These are phyloP conservation scores for Ficedula albicollis DNA, from an alignment of 2,797 vertebrate genomes.

Conservation along the genomic window DNA sequence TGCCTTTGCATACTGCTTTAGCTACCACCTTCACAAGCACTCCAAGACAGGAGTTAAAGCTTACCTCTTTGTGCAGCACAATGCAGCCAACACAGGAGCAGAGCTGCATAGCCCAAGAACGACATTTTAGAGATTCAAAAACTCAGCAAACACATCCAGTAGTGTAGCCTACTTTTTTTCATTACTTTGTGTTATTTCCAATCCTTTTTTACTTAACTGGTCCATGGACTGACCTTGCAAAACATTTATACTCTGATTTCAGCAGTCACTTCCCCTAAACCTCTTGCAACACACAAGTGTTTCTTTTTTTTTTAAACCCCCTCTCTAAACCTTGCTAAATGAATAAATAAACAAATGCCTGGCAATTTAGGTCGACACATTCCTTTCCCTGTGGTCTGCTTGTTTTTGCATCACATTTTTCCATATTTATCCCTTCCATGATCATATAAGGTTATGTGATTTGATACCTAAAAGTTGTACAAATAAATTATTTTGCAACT, in stretches of 20 bases:
- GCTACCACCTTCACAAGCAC: not conserved
- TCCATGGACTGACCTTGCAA: conserved; percentile 28
- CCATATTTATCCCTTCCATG: not conserved
- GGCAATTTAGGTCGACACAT: not conserved
- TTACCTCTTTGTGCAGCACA: conserved; percentile 61
- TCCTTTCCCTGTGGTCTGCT: not conserved
- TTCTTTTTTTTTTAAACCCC: not conserved
- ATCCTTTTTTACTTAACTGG: not conserved
- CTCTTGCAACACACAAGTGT: conserved; percentile 60
- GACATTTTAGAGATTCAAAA: conserved; percentile 21
- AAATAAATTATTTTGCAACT: not conserved
- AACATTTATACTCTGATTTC: conserved; percentile 48
- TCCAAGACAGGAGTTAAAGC: not conserved
- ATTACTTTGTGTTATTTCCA: not conserved
- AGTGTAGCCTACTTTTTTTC: not conserved
- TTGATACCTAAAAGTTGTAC: not conserved
- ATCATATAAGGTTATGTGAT: not conserved
- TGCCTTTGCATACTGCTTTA: not conserved
- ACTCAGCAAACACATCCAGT: not conserved
- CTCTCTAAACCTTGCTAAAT: conserved; percentile 34
- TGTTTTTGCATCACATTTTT: not conserved
- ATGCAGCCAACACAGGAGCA: conserved; percentile 38
- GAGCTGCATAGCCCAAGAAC: not conserved
- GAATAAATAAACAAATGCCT: conserved; percentile 1
- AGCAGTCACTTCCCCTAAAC: conserved; percentile 57